Base-by-base conservation (phyloP, 1,140 invertebrate species). In the Papilio helenus region DNA sequence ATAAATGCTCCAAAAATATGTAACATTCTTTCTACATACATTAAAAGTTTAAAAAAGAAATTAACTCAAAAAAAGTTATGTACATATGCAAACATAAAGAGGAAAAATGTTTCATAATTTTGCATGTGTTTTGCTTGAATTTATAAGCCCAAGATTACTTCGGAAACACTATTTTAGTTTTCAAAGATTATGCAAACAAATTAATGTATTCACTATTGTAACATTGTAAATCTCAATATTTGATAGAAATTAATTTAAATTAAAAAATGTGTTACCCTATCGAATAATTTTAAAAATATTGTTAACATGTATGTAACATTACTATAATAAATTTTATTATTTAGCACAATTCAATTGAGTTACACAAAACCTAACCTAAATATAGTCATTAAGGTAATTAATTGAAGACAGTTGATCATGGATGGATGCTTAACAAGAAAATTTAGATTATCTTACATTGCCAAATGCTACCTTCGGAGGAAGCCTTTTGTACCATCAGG, bases 401-500 rank as follows among this genome's bases (percentile, higher is more conserved):
- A 23, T 44, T 39, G 34, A 51, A 55, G 46, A 76, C 29, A 76
- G 55, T 61, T 44, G 72, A 74, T 77, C 76, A 77, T 77, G 76
- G 76, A 77, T 77, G 76, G 76, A 77, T 77, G 34, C 76, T 77
- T 77, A 44, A 65, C 72, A 29, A 74, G 9, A 49, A 51, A 74
- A 74, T 74, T 74, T 74, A 65, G 42, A 23, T 12, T 74, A 49
- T 77, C 76, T 23, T 82, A 79, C 58, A 71, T 71, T 55, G 71
- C 34, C 76, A 86, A n/a, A 84, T 92, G 95, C 95, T 96, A 96
- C 95, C 95, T 95, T 80, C 92, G 90, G 83, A 94, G 88, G 83
- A 96, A 96, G 61, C 95, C 95, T 89, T 95, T 95, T 42, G 95
- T 95, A 29, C 95, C 95, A 81, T 96, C 95, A 4, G 95, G 95